Evolutionary conservation across 2,113 vertebrate genomes (phyloP), one percentile per base, ranked within the genome.

Genomic region (Falco punctatus): DNA sequence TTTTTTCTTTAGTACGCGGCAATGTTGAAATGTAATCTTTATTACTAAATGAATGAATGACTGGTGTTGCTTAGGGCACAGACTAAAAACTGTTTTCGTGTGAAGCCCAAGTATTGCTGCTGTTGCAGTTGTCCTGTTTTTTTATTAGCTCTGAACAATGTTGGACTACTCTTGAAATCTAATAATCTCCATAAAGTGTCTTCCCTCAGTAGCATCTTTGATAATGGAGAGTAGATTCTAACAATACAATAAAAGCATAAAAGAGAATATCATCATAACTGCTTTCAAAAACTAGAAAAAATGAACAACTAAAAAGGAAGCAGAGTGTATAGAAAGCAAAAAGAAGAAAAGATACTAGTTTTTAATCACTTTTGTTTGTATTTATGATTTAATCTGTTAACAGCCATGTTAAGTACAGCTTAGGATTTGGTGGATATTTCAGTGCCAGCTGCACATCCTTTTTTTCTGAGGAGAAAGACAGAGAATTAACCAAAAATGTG

Each of bases 141-240:
- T 97, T 95, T 97, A 95, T 96, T 92, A 95, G 90, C 78, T 88
- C 59, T 90, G 84, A 96, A 94, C 89, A 93, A 78, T 74, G 84
- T 88, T 91, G 74, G 84, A 83, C 84, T 93, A 72, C 54, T 91
- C 79, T 86, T 6, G 1, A 88, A 92, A 96, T 94, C 84, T 94
- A 97, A 95, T 97, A 92, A 90, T 73, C 70, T 81, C 75, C 13
- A 33, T 66, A 71, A 94, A 94, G 71, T 42, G 54, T 94, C 84
- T 91, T 94, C 86, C 86, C 75, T 95, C 0, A 2, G 74, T 77
- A 87, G 18, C 49, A 51, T 94, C 78, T 91, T 90, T 70, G 91
- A 69, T 88, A 94, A 95, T 58, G 66, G 62, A 91, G 46, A 88
- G 46, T 51, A 74, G 62, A 82, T 89, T 91, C 54, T 75, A 75